Evolutionary conservation across 92 coral and sea anemone genomes (phyloP).

Genomic region (Phenganax subtilis): DNA sequence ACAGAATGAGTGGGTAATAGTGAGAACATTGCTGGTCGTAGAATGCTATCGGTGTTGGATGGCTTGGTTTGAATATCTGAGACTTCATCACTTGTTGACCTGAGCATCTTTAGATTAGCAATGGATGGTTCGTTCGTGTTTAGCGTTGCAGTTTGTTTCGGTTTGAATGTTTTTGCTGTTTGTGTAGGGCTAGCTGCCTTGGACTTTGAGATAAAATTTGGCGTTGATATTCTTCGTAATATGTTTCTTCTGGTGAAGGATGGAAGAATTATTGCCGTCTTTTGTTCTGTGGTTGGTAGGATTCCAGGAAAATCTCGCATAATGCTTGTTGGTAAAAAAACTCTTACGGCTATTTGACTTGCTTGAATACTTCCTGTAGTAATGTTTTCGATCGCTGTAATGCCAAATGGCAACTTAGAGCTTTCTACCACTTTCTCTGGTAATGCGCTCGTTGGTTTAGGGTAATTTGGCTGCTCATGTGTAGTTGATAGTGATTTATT

Average conservation of each 20-base stretch:
- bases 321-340: background rate
- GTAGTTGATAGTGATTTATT: background rate
- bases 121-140: too few species aligned
- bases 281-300: background rate
- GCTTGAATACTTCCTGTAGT: too few species aligned
- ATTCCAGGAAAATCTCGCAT: background rate
- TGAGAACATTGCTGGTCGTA: background rate
- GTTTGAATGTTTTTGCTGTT: too few species aligned
- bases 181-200: too few species aligned
- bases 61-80: background rate
- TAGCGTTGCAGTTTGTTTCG: too few species aligned
- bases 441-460: background rate
- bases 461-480: background rate
- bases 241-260: background rate
- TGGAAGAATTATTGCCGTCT: background rate
- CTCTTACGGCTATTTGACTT: background rate
- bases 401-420: too few species aligned
- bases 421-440: too few species aligned
- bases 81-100: background rate
- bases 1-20: background rate
- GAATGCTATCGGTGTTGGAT: background rate
- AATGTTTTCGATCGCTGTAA: too few species aligned
- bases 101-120: background rate
- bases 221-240: background rate
- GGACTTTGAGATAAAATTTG: too few species aligned